Conservation (phyloP, 2,888 invertebrate species). For the Gryllus longicercus region DNA sequence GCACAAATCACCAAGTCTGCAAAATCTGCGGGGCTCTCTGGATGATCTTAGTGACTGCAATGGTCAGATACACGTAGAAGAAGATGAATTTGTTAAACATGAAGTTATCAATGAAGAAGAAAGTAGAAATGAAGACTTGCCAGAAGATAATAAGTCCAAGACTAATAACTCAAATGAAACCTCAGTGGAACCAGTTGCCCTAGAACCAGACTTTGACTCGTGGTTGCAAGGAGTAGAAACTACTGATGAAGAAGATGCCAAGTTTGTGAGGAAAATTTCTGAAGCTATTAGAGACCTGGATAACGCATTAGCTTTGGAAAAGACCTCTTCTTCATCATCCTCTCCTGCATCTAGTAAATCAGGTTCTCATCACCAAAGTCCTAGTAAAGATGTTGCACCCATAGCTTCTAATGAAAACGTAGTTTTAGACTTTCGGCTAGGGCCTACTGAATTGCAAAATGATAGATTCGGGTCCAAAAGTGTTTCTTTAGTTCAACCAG, state of each 20-base stretch:
- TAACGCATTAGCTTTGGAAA: constrained; percentile 60
- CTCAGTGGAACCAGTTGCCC: not conserved
- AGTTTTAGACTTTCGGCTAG: constrained; percentile 47
- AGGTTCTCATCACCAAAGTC: constrained; percentile 28
- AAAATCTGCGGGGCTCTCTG: constrained; percentile 67
- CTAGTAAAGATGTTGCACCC: constrained; percentile 25
- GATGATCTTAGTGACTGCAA: constrained; percentile 52
- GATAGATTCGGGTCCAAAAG: constrained; percentile 24
- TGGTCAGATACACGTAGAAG: too few relatives aligned
- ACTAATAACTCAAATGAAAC: too few relatives aligned
- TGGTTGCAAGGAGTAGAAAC: constrained; percentile 60
- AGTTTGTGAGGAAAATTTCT: constrained; percentile 58
- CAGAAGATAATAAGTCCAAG: not conserved
- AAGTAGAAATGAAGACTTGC: constrained; percentile 20
- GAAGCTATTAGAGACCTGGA: constrained; percentile 63
- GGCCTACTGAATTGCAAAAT: constrained; percentile 35
- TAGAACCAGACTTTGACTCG: constrained; percentile 50
- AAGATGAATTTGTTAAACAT: too few relatives aligned
- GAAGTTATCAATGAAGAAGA: constrained; percentile 18
- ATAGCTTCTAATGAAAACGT: constrained; percentile 33
- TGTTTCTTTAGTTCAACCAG: constrained; percentile 30
- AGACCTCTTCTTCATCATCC: constrained; percentile 48
- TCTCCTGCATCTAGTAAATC: constrained; percentile 32
- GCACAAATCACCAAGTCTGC: constrained; percentile 45
- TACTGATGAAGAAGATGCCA: constrained; percentile 58